Percentiles rank a stretch among this genome's conserved stretches.
Evolutionary conservation across 2,888 invertebrate genomes (phyloP).

Genomic region (Athalia cordata): DNA sequence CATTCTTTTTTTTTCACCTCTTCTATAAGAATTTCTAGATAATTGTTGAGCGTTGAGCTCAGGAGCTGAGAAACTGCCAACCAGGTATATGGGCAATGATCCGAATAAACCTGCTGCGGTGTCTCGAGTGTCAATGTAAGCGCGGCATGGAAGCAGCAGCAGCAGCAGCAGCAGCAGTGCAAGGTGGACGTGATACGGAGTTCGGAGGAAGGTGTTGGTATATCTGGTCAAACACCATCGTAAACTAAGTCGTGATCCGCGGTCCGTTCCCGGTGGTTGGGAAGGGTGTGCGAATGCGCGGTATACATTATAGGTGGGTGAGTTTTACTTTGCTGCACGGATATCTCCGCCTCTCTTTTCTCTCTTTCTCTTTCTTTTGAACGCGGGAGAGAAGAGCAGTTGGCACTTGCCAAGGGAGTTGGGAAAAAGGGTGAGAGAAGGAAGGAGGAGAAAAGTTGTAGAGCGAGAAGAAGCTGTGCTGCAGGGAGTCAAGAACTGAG

Average conservation of each 20-base stretch:
- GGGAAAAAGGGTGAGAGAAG: background rate
- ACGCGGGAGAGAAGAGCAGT: constrained; percentile 12
- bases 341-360: too few species aligned
- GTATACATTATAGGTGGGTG: too few species aligned
- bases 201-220: constrained; percentile 21
- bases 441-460: constrained; percentile 14
- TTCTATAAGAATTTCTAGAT: background rate
- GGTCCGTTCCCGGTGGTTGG: background rate
- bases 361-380: too few species aligned
- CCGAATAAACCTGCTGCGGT: constrained; percentile 39
- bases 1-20: background rate
- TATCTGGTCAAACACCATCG: constrained; percentile 43
- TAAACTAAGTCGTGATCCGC: constrained; percentile 38
- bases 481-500: background rate
- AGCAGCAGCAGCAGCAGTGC: too few species aligned
- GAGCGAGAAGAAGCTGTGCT: constrained; percentile 21
- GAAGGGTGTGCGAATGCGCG: background rate
- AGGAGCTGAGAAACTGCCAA: background rate
- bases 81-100: constrained; percentile 37
- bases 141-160: background rate
- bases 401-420: constrained; percentile 1
- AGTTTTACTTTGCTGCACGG: too few species aligned
- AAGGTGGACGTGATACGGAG: background rate
- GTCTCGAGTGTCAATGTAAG: constrained; percentile 34
- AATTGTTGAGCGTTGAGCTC: background rate